Conservation (phyloP, 2,113 vertebrate species). For the Engraulis encrasicolus region DNA sequence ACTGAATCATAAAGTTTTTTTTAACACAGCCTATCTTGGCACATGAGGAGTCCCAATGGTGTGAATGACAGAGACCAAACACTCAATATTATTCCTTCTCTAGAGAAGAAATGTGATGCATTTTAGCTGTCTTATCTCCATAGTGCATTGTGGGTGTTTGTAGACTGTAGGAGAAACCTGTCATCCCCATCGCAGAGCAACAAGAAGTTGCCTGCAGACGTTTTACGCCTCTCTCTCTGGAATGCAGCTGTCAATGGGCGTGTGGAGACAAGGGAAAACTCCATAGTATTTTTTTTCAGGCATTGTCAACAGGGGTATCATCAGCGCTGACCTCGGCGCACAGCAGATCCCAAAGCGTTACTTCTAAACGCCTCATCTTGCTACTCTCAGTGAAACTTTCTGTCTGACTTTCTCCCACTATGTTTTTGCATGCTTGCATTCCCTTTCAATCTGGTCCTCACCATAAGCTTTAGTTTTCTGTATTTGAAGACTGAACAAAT, state of each 20-base stretch:
- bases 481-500: too few species aligned
- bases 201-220: background rate
- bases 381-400: slow-evolving; percentile 16
- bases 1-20: too few species aligned
- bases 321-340: background rate
- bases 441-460: background rate
- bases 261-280: slow-evolving; percentile 66
- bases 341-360: background rate
- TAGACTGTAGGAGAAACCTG: background rate
- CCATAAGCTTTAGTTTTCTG: too few species aligned
- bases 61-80: too few species aligned
- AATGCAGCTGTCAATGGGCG: slow-evolving; percentile 62
- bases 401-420: background rate
- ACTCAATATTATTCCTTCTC: background rate
- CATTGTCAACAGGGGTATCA: background rate
- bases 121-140: too few species aligned
- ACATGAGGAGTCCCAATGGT: too few species aligned
- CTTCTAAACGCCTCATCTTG: background rate
- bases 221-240: slow-evolving; percentile 34
- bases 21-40: too few species aligned
- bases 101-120: background rate
- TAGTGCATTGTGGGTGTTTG: background rate
- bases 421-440: background rate
- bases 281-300: slow-evolving; percentile 15
- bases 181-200: background rate